phyloP scores from a whole-genome alignment of 2,113 vertebrate genomes.

The Sander vitreus region DNA sequence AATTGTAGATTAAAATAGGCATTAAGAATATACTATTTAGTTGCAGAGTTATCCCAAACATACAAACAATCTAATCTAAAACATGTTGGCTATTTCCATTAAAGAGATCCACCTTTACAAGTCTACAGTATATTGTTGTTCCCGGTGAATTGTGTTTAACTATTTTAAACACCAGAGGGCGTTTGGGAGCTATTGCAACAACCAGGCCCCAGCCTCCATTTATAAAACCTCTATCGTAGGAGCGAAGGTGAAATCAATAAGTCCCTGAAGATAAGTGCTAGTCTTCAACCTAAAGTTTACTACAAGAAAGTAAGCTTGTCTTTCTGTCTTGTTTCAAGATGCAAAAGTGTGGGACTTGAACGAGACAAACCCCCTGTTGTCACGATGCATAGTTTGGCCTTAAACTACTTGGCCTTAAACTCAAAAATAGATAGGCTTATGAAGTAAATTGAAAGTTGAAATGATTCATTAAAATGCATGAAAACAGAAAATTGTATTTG shows the following conservation, averaged over 20 bases:
- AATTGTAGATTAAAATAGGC: background rate
- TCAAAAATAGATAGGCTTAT: background rate
- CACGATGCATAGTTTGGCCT: background rate
- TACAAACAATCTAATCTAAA: background rate
- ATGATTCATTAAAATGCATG: background rate
- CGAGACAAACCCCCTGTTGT: background rate
- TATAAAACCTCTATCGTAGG: background rate
- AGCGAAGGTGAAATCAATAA: background rate
- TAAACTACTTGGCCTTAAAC: background rate
- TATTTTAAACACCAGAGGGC: slow-evolving; percentile 69
- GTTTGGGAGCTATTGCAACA: slow-evolving; percentile 38
- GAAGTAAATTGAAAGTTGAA: background rate
- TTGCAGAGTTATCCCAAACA: background rate
- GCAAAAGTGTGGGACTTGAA: background rate
- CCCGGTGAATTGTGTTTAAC: background rate
- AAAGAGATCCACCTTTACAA: background rate
- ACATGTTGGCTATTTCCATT: background rate
- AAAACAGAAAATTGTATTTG: no score
- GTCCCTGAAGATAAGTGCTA: background rate
- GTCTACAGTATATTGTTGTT: background rate
- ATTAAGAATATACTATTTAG: background rate
- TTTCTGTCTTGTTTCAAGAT: background rate
- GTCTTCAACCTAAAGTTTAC: background rate
- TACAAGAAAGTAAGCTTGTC: background rate
- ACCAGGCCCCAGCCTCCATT: background rate